Evolutionary conservation across 2,797 vertebrate genomes (phyloP).

Genomic region (Tangara arthus): DNA sequence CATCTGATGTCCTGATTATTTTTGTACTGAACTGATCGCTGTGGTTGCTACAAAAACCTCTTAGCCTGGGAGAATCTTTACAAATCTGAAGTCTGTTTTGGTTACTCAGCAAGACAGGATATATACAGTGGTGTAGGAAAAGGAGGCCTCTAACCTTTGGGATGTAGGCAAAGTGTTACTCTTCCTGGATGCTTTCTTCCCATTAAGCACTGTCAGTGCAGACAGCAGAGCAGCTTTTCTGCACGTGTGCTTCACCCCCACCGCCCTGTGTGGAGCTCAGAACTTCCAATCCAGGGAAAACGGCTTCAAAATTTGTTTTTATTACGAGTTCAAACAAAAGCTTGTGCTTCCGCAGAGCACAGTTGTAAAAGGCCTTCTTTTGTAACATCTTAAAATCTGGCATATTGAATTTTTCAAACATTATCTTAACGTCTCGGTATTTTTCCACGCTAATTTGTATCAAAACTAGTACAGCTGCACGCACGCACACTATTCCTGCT

Average conservation of each 20-base stretch:
- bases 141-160: background rate
- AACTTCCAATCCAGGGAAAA: background rate
- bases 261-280: background rate
- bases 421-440: background rate
- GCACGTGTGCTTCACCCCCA: background rate
- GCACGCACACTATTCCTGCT: rapidly evolving
- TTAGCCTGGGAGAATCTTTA: background rate
- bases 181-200: background rate
- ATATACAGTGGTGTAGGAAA: background rate
- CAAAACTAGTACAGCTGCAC: background rate
- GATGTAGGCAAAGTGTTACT: background rate
- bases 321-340: background rate
- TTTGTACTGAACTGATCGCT: background rate
- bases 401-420: background rate
- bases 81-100: background rate
- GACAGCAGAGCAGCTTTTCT: background rate
- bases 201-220: background rate
- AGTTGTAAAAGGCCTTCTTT: background rate
- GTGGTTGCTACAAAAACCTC: background rate
- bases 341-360: background rate
- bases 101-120: background rate
- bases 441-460: background rate
- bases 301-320: background rate
- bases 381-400: background rate
- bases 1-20: background rate